These are phyloP conservation scores for Fissipunctia ypsillon DNA, from an alignment of 2,888 invertebrate species.

Conservation along the genomic window DNA sequence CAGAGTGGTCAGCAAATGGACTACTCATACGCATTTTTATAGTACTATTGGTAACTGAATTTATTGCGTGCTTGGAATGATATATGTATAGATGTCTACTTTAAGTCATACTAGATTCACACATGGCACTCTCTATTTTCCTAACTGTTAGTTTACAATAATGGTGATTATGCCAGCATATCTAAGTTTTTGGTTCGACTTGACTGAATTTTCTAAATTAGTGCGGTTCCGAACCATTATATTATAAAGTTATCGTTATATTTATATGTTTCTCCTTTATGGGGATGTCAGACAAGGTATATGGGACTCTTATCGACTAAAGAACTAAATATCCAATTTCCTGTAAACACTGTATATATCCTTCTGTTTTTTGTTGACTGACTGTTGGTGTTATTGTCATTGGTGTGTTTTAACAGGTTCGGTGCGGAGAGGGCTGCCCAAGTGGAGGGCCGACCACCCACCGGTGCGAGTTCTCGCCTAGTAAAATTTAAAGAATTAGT, in stretches of 20 bases:
- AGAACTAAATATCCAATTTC: background rate
- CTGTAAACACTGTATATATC: background rate
- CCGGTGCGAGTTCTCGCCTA: too few species aligned
- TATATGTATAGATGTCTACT: background rate
- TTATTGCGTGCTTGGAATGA: background rate
- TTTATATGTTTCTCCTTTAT: background rate
- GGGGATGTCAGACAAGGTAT: background rate
- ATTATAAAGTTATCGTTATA: background rate
- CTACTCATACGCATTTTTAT: background rate
- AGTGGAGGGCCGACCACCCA: too few species aligned
- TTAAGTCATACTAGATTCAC: background rate
- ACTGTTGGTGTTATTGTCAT: too few species aligned
- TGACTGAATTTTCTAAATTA: background rate
- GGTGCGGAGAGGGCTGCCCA: too few species aligned
- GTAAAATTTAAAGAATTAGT: too few species aligned
- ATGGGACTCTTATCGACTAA: background rate
- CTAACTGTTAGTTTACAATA: background rate
- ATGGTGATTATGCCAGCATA: background rate
- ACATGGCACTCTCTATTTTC: background rate
- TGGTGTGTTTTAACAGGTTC: too few species aligned
- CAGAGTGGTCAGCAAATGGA: constrained; percentile 31
- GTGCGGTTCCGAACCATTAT: too few species aligned
- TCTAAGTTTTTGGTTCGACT: background rate
- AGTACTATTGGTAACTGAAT: background rate
- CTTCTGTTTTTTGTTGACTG: background rate